phyloP scores from a whole-genome alignment of 2,797 vertebrate genomes.

The Remorina albescens region DNA sequence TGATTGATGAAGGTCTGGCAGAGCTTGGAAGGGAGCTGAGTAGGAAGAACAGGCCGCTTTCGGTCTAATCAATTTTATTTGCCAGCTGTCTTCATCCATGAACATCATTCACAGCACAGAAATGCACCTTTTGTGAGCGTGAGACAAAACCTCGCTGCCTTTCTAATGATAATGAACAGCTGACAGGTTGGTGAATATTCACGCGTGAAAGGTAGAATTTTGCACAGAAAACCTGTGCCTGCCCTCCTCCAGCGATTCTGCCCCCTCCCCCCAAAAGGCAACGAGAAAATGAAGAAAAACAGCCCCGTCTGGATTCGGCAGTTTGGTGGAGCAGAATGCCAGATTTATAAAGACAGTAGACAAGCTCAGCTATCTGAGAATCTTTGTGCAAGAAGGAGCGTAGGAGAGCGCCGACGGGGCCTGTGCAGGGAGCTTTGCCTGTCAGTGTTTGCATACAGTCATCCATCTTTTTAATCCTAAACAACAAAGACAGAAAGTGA shows the following conservation, averaged over 20 bases:
- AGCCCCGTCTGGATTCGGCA: too few species aligned
- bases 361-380: constrained; percentile 55
- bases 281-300: constrained; percentile 25
- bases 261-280: constrained; percentile 7
- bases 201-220: background rate
- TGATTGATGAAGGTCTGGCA: constrained; percentile 58
- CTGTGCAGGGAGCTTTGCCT: constrained; percentile 65
- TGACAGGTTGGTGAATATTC: constrained; percentile 21
- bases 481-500: constrained; percentile 64
- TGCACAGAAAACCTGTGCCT: constrained; percentile 11
- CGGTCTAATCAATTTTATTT: constrained; percentile 60
- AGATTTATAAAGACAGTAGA: constrained; percentile 40
- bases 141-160: constrained; percentile 10
- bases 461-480: constrained; percentile 78
- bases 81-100: constrained; percentile 49
- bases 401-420: constrained; percentile 48
- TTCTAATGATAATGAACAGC: constrained; percentile 44
- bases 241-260: constrained; percentile 2
- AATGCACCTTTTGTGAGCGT: constrained; percentile 25
- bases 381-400: constrained; percentile 46
- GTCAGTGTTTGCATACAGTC: constrained; percentile 70
- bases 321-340: constrained; percentile 31
- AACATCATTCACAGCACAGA: constrained; percentile 47
- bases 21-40: constrained; percentile 49
- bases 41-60: constrained; percentile 45